Conservation (phyloP, 2,888 invertebrate genomes). For the Nomada goodeniana region DNA sequence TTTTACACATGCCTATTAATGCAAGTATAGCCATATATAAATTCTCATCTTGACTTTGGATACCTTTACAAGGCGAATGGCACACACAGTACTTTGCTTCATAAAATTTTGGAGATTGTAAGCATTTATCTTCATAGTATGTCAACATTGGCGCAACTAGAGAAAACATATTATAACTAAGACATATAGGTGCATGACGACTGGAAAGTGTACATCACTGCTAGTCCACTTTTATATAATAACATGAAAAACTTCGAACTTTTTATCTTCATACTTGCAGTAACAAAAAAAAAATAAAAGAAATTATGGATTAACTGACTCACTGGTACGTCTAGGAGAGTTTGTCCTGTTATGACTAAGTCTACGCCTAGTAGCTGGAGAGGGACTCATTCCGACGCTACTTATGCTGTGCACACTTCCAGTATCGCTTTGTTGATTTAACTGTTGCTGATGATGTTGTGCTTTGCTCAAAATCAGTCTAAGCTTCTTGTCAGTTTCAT, state of each 20-base stretch:
- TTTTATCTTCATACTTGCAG: conserved; percentile 19
- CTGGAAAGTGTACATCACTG: conserved; percentile 69
- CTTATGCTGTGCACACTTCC: conserved; percentile 77
- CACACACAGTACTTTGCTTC: conserved; percentile 80
- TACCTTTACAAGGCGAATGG: conserved; percentile 80
- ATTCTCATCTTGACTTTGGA: conserved; percentile 69
- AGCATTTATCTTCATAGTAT: conserved; percentile 81
- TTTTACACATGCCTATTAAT: conserved; percentile 60
- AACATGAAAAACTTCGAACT: conserved; percentile 26
- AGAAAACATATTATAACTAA: conserved; percentile 77
- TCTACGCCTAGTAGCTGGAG: conserved; percentile 85
- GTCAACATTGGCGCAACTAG: conserved; percentile 80
- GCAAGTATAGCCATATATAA: conserved; percentile 60
- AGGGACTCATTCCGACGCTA: conserved; percentile 83
- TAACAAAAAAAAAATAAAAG: conserved; percentile 29
- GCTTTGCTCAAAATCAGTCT: conserved; percentile 95
- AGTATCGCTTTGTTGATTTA: conserved; percentile 88
- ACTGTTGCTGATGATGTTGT: conserved; percentile 94
- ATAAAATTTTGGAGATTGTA: conserved; percentile 80
- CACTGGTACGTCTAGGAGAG: conserved; percentile 85
- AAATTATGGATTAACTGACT: conserved; percentile 69
- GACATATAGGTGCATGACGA: conserved; percentile 58
- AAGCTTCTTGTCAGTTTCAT: conserved; percentile 94
- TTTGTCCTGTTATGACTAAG: conserved; percentile 83
- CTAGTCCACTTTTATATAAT: conserved; percentile 60